These are phyloP conservation scores for Cordilura impudica DNA, from an alignment of 2,888 invertebrate genomes.

Conservation along the genomic window DNA sequence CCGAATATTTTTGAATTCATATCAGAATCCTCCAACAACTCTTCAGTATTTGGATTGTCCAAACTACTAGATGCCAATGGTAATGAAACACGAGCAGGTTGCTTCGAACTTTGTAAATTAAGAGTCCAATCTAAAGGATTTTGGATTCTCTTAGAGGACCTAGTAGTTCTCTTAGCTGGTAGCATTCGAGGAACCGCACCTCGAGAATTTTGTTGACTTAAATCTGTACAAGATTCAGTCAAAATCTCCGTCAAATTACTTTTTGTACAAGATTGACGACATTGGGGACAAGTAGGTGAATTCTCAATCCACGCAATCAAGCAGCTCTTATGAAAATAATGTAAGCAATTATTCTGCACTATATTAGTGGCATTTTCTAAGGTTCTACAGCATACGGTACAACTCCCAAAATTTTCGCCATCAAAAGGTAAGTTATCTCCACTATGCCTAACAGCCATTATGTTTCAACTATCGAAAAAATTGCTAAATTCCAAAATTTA, in stretches of 20 bases:
- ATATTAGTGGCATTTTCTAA: too few relatives aligned
- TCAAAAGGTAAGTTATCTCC: too few relatives aligned
- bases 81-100: not conserved
- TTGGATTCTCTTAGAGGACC: constrained; percentile 1
- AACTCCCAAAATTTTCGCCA: too few relatives aligned
- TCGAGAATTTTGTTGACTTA: not conserved
- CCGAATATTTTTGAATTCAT: not conserved
- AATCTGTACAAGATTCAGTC: not conserved
- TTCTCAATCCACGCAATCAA: too few relatives aligned
- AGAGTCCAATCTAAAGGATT: not conserved
- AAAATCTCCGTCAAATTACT: not conserved
- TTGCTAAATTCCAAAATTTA: too few relatives aligned
- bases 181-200: not conserved
- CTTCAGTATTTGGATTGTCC: too few relatives aligned
- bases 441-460: too few relatives aligned
- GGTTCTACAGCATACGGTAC: too few relatives aligned
- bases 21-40: not conserved
- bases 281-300: too few relatives aligned
- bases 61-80: not conserved
- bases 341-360: too few relatives aligned
- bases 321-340: too few relatives aligned
- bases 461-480: too few relatives aligned
- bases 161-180: constrained; percentile 1
- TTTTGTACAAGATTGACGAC: not conserved
- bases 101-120: not conserved